phyloP scores from a whole-genome alignment of 2,797 vertebrate species.

The Aphelocoma californica region DNA sequence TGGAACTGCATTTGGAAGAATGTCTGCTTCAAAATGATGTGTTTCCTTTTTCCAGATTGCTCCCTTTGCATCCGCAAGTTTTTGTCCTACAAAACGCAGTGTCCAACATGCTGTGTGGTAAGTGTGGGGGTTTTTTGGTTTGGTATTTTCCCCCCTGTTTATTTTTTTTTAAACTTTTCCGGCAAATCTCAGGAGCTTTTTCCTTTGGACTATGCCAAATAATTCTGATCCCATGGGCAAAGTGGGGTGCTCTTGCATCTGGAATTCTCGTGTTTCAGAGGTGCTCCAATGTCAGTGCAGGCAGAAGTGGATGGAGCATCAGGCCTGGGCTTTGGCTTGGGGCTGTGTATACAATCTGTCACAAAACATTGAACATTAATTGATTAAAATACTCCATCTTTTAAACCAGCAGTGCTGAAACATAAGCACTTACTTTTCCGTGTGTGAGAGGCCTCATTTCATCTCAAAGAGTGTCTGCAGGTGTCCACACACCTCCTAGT shows the following conservation, averaged over 20 bases:
- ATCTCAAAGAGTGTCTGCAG: background rate
- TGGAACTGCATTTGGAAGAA: background rate
- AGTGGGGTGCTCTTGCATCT: background rate
- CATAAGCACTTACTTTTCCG: rapidly evolving
- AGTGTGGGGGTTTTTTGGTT: conserved; percentile 58
- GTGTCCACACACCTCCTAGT: background rate
- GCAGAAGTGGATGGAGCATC: background rate
- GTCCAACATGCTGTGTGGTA: conserved; percentile 90
- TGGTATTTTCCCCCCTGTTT: background rate
- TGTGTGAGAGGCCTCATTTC: background rate
- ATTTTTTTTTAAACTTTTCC: background rate
- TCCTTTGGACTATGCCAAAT: background rate
- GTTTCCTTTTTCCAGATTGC: conserved; percentile 82
- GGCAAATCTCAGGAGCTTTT: background rate
- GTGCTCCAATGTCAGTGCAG: background rate
- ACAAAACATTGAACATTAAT: rapidly evolving
- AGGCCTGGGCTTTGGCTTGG: background rate
- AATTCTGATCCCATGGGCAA: background rate
- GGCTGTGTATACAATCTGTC: rapidly evolving
- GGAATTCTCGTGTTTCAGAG: background rate
- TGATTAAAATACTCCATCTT: background rate
- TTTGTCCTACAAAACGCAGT: conserved; percentile 89
- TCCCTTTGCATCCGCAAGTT: conserved; percentile 95
- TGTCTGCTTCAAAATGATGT: rapidly evolving
- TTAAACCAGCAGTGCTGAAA: background rate